These are phyloP conservation scores for Sparidentex hasta DNA, from an alignment of 2,797 vertebrate species.

Conservation along the genomic window DNA sequence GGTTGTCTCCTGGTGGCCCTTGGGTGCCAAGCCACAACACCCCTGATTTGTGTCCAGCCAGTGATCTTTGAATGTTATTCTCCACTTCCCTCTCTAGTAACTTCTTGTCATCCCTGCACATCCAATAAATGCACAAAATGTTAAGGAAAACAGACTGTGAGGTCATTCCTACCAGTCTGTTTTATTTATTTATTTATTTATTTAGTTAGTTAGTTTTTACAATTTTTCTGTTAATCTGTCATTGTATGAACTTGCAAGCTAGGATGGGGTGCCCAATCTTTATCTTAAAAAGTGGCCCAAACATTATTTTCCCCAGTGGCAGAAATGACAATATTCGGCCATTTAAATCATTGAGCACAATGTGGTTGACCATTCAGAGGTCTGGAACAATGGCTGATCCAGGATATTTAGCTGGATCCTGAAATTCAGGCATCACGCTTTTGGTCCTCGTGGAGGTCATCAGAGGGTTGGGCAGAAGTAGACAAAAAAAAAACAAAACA, in stretches of 20 bases:
- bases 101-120: neutral
- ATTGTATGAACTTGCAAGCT: neutral
- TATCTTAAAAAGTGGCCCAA: neutral
- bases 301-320: no score
- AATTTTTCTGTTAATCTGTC: neutral
- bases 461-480: neutral
- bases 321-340: no score
- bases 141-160: no score
- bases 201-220: neutral
- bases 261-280: neutral
- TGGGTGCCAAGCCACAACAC: neutral
- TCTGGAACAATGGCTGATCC: no score
- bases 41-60: neutral
- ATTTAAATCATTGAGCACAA: no score
- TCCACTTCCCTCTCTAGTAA: neutral
- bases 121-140: no score
- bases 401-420: no score
- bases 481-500: neutral
- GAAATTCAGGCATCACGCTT: neutral
- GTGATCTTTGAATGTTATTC: neutral
- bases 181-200: neutral
- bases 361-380: no score
- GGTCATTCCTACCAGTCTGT: no score
- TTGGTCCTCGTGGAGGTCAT: neutral
- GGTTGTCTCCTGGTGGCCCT: neutral